Evolutionary conservation across 2,888 invertebrate species (phyloP), one percentile per base, ranked within the genome.

Genomic region (Schrankia costaestrigalis): DNA sequence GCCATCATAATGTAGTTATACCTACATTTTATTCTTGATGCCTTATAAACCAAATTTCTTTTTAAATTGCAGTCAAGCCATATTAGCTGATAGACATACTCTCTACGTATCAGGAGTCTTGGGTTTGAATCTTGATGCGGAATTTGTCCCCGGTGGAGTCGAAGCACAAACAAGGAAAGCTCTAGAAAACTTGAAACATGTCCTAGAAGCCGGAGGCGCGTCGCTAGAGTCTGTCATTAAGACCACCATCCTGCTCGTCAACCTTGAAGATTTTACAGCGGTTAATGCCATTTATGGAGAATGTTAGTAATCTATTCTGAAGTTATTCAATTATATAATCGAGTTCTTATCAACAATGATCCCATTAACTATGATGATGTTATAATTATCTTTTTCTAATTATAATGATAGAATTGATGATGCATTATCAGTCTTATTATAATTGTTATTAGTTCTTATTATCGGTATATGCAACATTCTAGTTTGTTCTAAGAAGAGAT

Each of bases 91-190:
- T 69, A 91, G n/a, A n/a, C n/a, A 93, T 41, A 95, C 95, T 0
- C 89, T 97, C 17, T 97, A 96, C 69, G 90, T 97, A 21, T 96
- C 97, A 3, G 97, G 97, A 21, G 93, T 95, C 36, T 76, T 97
- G 32, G 97, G 97, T 1, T 64, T 96, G 67, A 92, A 95, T 63
- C 89, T 91, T 34, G 83, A 90, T 19, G 92, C 93, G 46, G 90
- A 94, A 65, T 67, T 97, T 44, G 94, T 95, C 8, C 65, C 88
- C 14, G 96, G 95, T 15, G 95, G 95, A 18, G 93, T 92, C 2
- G 91, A 88, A 17, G 91, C 89, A 4, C 93, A 98, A 78, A 89
- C 95, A 1, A 90, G 91, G 44, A 91, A 93, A 77, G 94, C 94
- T 3, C 85, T 98, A 31, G 90, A 90, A 51, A 96, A 96, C 73